A percentile compares a stretch with the other conserved stretches of the same genome.
phyloP scores from a whole-genome alignment of 2,888 invertebrate genomes.

The Noctuana brunneofusca region DNA sequence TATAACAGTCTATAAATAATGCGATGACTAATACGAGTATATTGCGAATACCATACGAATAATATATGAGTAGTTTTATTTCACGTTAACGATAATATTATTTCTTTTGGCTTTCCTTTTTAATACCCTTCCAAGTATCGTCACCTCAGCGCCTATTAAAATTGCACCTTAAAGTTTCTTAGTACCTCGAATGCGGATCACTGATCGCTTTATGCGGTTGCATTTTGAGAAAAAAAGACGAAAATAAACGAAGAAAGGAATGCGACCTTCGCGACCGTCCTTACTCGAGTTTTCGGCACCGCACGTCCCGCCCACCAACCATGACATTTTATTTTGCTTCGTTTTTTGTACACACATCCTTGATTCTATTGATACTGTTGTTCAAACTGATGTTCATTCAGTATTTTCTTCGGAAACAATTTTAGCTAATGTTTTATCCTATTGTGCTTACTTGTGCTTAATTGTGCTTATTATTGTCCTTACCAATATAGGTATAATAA shows the following conservation, averaged over 20 bases:
- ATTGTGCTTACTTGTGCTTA: no score
- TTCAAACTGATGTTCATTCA: background rate
- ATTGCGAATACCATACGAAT: no score
- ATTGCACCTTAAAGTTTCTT: constrained; percentile 8
- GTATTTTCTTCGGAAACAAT: background rate
- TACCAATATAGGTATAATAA: no score
- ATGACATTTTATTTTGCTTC: constrained; percentile 57
- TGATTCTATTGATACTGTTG: constrained; percentile 12
- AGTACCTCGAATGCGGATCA: constrained; percentile 11
- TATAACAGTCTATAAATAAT: no score
- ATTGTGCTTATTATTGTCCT: no score
- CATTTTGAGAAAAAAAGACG: constrained; percentile 44
- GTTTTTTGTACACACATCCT: constrained; percentile 41
- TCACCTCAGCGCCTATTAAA: background rate
- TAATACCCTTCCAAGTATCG: background rate
- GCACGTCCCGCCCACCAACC: constrained; percentile 55
- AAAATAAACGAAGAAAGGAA: constrained; percentile 54
- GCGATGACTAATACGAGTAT: no score
- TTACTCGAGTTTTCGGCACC: constrained; percentile 68
- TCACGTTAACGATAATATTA: no score
- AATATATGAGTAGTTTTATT: no score
- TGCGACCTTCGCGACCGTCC: constrained; percentile 68
- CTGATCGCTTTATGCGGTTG: constrained; percentile 48
- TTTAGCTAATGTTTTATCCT: background rate
- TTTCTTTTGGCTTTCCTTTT: background rate